phyloP scores from a whole-genome alignment of 2,888 invertebrate genomes.

The Leptothorax acervorum region DNA sequence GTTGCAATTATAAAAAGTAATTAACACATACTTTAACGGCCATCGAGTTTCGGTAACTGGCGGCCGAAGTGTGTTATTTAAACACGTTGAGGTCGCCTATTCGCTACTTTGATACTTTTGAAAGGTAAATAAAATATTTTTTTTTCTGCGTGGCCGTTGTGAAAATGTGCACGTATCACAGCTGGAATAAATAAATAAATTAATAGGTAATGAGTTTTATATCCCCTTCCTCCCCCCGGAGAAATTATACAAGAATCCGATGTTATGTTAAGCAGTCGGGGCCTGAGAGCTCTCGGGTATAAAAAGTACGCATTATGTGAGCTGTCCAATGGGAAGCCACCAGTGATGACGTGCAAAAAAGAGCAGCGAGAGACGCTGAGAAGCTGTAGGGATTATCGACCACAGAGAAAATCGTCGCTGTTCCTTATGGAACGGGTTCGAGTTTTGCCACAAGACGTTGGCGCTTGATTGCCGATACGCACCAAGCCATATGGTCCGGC shows the following conservation, averaged over 20 bases:
- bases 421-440: slow-evolving; percentile 64
- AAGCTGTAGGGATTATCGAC: slow-evolving; percentile 54
- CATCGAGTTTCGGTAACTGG: slow-evolving; percentile 1
- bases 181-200: slow-evolving; percentile 44
- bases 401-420: slow-evolving; percentile 56
- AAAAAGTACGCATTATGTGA: slow-evolving; percentile 74
- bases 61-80: neutral
- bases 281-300: slow-evolving; percentile 56
- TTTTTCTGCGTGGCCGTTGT: neutral
- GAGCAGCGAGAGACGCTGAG: slow-evolving; percentile 37
- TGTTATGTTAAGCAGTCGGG: slow-evolving; percentile 39
- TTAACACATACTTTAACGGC: slow-evolving; percentile 15
- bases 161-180: slow-evolving; percentile 25
- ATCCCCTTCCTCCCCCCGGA: neutral
- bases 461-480: slow-evolving; percentile 65
- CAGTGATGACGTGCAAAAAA: slow-evolving; percentile 51
- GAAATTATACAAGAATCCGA: slow-evolving; percentile 52
- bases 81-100: neutral
- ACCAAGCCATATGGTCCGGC: slow-evolving; percentile 48
- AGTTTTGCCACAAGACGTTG: slow-evolving; percentile 64
- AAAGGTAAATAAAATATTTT: neutral
- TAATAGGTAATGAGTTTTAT: slow-evolving; percentile 40
- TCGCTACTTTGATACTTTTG: neutral
- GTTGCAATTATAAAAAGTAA: slow-evolving; percentile 27
- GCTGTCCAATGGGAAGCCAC: slow-evolving; percentile 69